A percentile compares a stretch with the other conserved stretches of the same genome.
Evolutionary conservation across 1,140 invertebrate species (phyloP).

Genomic region (Plutomurus gul): DNA sequence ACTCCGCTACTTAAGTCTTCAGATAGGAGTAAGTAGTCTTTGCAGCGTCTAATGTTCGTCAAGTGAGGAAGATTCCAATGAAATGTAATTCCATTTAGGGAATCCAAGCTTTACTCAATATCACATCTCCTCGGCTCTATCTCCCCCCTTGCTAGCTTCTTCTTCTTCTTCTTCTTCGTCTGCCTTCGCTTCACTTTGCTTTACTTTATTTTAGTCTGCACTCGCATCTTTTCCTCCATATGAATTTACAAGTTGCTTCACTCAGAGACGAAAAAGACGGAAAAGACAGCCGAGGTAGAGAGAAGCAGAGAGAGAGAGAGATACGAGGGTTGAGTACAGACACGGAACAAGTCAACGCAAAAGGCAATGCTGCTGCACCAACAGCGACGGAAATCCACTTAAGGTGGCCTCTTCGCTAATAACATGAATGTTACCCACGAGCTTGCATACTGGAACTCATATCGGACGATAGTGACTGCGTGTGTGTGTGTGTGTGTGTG

Average conservation of each 20-base stretch:
- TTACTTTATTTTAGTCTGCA: neutral
- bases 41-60: slow-evolving; percentile 3
- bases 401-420: neutral
- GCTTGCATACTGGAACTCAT: neutral
- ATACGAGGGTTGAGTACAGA: neutral
- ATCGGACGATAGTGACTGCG: no score
- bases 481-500: no score
- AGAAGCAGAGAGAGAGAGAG: neutral
- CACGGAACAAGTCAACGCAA: no score
- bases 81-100: slow-evolving; percentile 24
- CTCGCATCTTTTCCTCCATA: neutral
- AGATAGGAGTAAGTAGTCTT: no score
- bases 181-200: neutral
- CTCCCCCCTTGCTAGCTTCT: neutral
- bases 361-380: no score
- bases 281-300: no score
- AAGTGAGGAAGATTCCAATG: slow-evolving; percentile 21
- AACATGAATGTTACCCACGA: neutral
- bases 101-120: slow-evolving; percentile 7
- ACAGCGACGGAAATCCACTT: slow-evolving; percentile 4
- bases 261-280: no score
- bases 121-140: neutral
- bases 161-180: neutral
- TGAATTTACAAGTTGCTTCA: neutral
- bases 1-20: no score